Percentiles rank a stretch among this genome's conserved stretches.
Evolutionary conservation across 2,888 invertebrate genomes (phyloP).

Genomic region (Helleia helle): DNA sequence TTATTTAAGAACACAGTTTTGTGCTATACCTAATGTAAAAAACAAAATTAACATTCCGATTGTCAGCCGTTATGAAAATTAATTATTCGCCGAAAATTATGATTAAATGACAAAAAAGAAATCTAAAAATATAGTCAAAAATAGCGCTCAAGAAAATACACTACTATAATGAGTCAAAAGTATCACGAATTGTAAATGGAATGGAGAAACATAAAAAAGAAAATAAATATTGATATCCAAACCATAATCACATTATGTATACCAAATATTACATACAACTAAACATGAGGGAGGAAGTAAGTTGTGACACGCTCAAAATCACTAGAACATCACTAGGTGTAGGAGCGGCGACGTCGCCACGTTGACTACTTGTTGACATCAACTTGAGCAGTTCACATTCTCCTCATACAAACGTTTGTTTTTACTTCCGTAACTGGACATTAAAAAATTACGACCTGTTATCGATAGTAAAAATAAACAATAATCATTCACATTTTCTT

Average conservation of each 20-base stretch:
- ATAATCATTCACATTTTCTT: no score
- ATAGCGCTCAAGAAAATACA: conserved; percentile 43
- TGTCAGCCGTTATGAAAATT: conserved; percentile 40
- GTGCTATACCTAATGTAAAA: conserved; percentile 1
- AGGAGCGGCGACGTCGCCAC: no score
- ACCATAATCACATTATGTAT: conserved; percentile 12
- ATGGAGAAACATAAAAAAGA: conserved; percentile 46
- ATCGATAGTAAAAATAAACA: no score
- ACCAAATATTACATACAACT: not conserved
- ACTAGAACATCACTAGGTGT: not conserved
- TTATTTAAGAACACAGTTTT: conserved; percentile 2
- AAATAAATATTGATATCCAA: conserved; percentile 38
- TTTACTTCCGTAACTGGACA: no score
- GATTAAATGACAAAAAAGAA: conserved; percentile 37
- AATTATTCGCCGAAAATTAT: conserved; percentile 35
- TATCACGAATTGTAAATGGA: conserved; percentile 52
- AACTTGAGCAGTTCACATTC: no score
- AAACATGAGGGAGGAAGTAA: not conserved
- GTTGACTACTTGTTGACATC: no score
- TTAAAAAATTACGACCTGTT: no score
- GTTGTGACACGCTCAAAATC: conserved; percentile 1
- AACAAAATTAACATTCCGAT: conserved; percentile 5
- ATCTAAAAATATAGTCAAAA: conserved; percentile 62
- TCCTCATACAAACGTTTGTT: no score
- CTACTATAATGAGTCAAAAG: conserved; percentile 43